These are phyloP conservation scores for Molossus alvarezi DNA, from an alignment of 2,797 vertebrate genomes.

Conservation along the genomic window DNA sequence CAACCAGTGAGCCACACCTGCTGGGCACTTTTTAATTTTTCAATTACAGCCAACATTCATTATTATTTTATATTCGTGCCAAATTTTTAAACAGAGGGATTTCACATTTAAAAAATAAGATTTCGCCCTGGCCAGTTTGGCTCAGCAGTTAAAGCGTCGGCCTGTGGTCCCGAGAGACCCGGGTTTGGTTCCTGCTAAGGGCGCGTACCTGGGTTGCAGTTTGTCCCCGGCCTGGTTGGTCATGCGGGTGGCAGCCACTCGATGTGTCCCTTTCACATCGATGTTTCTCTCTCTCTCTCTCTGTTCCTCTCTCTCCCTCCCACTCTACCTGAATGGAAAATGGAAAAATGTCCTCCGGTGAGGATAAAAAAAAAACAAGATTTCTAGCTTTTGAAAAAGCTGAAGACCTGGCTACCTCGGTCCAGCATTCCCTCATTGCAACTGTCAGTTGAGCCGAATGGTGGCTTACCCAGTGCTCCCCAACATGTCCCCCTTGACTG, in stretches of 20 bases:
- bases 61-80: background rate
- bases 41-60: background rate
- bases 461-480: background rate
- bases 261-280: no score
- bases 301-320: no score
- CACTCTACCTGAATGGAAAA: no score
- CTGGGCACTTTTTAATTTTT: background rate
- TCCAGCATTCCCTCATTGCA: background rate
- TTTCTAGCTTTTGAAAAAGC: background rate
- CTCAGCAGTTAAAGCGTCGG: no score
- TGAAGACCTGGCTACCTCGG: background rate
- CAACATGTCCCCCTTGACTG: accelerated
- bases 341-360: no score
- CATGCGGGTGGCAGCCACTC: no score
- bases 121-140: background rate
- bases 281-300: no score
- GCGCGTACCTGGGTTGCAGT: no score
- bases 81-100: background rate
- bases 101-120: background rate
- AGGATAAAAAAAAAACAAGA: background rate
- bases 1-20: no score
- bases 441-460: accelerated
- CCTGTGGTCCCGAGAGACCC: no score
- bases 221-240: no score
- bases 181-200: no score